A percentile compares a stretch with the other conserved stretches of the same genome.
phyloP scores from a whole-genome alignment of 2,797 vertebrate species.

The Lepilemur septentrionalis region DNA sequence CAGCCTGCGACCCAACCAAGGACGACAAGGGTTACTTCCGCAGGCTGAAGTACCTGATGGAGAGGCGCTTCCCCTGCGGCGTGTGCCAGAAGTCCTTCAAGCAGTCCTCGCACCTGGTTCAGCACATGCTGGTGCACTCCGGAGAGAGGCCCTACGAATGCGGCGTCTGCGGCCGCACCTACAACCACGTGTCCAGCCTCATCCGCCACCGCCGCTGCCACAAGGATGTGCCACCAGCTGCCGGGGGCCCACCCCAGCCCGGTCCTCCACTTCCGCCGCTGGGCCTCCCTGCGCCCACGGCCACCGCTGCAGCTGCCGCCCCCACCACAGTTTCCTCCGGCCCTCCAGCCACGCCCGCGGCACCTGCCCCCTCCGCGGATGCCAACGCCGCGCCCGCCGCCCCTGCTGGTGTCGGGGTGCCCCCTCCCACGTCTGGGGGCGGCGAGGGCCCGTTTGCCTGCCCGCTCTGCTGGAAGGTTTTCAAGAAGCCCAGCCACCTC shows the following conservation, averaged over 20 bases:
- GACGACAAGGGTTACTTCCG: conserved; percentile 84
- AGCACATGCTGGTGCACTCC: conserved; percentile 95
- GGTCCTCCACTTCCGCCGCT: background rate
- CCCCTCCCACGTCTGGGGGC: background rate
- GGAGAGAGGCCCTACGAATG: conserved; percentile 94
- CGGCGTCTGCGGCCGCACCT: conserved; percentile 93
- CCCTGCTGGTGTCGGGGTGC: background rate
- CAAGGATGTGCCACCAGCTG: conserved; percentile 87
- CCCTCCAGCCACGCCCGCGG: rapidly evolving
- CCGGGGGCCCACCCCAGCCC: rapidly evolving
- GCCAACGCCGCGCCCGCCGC: background rate
- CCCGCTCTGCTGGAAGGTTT: conserved; percentile 94
- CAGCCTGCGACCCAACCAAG: conserved; percentile 19
- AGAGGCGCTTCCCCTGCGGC: conserved; percentile 91
- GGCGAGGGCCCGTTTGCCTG: conserved; percentile 91
- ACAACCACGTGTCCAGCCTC: conserved; percentile 96
- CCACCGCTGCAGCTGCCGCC: background rate
- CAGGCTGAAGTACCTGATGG: conserved; percentile 82
- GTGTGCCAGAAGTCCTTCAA: conserved; percentile 96
- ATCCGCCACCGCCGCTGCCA: conserved; percentile 97
- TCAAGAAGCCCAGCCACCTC: conserved; percentile 97
- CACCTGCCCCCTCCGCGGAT: rapidly evolving
- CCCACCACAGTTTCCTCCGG: background rate
- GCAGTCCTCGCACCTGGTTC: conserved; percentile 95
- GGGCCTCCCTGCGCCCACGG: background rate